These are phyloP conservation scores for Denticeps clupeoides DNA, from an alignment of 2,797 vertebrate species.

Conservation along the genomic window DNA sequence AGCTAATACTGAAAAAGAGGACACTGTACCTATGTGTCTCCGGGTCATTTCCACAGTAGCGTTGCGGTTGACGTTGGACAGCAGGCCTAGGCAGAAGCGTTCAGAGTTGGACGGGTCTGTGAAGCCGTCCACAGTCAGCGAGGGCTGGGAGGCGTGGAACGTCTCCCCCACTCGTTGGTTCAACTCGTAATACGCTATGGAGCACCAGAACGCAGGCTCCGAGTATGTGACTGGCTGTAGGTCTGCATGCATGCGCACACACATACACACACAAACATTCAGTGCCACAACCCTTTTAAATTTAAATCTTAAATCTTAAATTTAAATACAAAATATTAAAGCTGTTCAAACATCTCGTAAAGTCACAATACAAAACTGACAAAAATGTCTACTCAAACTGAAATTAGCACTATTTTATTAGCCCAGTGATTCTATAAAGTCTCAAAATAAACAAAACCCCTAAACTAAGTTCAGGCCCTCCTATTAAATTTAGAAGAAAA, in stretches of 20 bases:
- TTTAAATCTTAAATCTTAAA: too few relatives aligned
- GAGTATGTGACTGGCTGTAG: conserved; percentile 95
- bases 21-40: conserved; percentile 96
- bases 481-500: too few relatives aligned
- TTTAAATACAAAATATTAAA: too few relatives aligned
- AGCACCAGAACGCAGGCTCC: conserved; percentile 97
- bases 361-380: too few relatives aligned
- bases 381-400: neutral
- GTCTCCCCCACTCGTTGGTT: conserved; percentile 97
- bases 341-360: too few relatives aligned
- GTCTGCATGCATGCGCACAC: conserved; percentile 48
- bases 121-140: conserved; percentile 91
- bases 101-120: conserved; percentile 97
- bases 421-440: too few relatives aligned
- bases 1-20: too few relatives aligned
- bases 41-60: conserved; percentile 97
- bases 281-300: too few relatives aligned
- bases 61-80: conserved; percentile 94
- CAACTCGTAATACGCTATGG: conserved; percentile 97
- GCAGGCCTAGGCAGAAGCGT: conserved; percentile 88
- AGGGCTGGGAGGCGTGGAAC: conserved; percentile 93
- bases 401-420: neutral
- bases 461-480: too few relatives aligned
- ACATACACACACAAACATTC: neutral
- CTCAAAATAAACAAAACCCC: too few relatives aligned